These are phyloP conservation scores for Heliconius hermathena DNA, from an alignment of 1,140 invertebrate genomes.

Conservation along the genomic window DNA sequence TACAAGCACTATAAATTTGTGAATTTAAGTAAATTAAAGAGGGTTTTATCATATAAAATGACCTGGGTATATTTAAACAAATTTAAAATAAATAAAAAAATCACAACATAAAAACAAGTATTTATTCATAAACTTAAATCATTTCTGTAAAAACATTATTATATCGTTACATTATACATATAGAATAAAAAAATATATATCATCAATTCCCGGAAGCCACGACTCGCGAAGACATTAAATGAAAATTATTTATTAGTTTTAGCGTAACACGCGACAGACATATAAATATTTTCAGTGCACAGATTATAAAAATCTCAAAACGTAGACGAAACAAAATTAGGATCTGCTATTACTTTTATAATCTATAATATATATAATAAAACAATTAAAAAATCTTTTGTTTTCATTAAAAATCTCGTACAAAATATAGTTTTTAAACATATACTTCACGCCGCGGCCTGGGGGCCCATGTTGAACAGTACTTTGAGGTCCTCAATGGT, in stretches of 20 bases:
- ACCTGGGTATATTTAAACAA: too few relatives aligned
- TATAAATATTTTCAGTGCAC: too few relatives aligned
- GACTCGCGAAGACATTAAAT: neutral
- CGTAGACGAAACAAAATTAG: too few relatives aligned
- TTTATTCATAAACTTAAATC: neutral
- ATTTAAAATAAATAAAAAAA: neutral
- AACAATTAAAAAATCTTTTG: neutral
- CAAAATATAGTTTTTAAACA: neutral
- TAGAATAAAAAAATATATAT: neutral
- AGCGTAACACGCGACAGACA: too few relatives aligned
- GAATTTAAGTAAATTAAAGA: too few relatives aligned
- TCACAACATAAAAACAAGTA: neutral
- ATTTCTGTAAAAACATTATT: conserved; percentile 10
- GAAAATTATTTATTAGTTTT: neutral
- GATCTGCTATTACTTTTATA: too few relatives aligned
- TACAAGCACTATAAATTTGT: too few relatives aligned
- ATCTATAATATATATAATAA: neutral
- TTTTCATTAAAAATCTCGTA: neutral
- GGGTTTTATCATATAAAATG: too few relatives aligned
- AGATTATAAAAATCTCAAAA: too few relatives aligned
- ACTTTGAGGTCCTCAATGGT: conserved; percentile 90
- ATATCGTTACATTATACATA: neutral
- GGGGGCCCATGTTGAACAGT: conserved; percentile 85
- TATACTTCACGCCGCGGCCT: neutral
- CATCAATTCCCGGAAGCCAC: neutral